phyloP scores from a whole-genome alignment of 2,888 invertebrate genomes.

The Sinhomidia bicolor region DNA sequence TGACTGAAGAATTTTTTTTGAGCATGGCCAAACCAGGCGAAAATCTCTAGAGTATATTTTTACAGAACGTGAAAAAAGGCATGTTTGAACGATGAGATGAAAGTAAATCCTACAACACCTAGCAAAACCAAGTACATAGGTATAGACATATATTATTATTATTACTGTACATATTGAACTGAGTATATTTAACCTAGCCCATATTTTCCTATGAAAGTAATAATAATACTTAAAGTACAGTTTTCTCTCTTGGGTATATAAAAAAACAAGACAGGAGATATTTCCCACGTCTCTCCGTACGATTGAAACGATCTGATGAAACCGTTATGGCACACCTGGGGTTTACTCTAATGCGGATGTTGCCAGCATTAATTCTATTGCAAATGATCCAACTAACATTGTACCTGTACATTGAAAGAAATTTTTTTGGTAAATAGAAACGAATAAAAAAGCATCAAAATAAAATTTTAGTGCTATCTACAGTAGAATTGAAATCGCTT shows the following conservation, averaged over 20 bases:
- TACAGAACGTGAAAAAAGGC: conserved; percentile 15
- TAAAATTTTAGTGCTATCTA: too few species aligned
- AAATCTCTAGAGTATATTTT: conserved; percentile 36
- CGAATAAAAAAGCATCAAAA: not conserved
- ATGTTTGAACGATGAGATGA: conserved; percentile 33
- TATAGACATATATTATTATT: too few species aligned
- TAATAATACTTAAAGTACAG: not conserved
- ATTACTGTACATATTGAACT: not conserved
- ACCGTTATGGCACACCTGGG: conserved; percentile 14
- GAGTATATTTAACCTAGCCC: not conserved
- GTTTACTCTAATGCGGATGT: not conserved
- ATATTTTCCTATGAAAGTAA: not conserved
- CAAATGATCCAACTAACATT: conserved; percentile 9
- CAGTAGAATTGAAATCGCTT: too few species aligned
- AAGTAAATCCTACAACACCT: not conserved
- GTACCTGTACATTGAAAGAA: not conserved
- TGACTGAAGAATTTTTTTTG: not conserved
- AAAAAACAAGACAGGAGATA: not conserved
- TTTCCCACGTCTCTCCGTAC: conserved; percentile 1
- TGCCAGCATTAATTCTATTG: conserved; percentile 11
- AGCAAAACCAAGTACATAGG: too few species aligned
- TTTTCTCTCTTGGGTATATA: too few species aligned
- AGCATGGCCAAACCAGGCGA: not conserved
- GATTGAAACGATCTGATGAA: conserved; percentile 15
- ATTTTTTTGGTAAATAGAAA: not conserved